Conservation (phyloP, 2,113 vertebrate genomes). For the Eudyptes chrysolophus region DNA sequence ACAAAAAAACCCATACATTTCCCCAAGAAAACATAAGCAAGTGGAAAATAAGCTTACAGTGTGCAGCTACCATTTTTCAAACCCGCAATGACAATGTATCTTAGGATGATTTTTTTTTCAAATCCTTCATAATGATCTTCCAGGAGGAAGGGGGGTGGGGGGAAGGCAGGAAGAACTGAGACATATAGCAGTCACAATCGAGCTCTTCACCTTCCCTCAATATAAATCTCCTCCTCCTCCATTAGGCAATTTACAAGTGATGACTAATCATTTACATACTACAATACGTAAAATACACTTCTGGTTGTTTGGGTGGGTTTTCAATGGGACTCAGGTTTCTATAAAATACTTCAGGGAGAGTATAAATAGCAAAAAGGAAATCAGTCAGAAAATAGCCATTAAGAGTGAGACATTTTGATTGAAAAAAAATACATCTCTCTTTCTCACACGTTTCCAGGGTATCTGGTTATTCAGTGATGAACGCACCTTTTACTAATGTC, state of each 20-base stretch:
- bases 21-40: background rate
- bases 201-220: background rate
- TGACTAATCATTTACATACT: constrained; percentile 41
- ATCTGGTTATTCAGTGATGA: background rate
- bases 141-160: background rate
- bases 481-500: background rate
- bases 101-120: background rate
- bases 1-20: background rate
- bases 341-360: background rate
- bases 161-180: background rate
- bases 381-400: background rate
- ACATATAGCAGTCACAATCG: background rate
- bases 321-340: background rate
- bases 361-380: constrained; percentile 10
- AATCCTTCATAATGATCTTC: constrained; percentile 50
- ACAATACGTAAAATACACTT: constrained; percentile 15
- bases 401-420: background rate
- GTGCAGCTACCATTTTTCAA: background rate
- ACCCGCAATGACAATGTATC: background rate
- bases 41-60: background rate
- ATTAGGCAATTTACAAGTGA: background rate
- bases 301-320: constrained; percentile 16
- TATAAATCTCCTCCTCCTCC: background rate
- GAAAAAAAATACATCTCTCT: background rate
- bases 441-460: background rate